A percentile compares a stretch with the other conserved stretches of the same genome.
Evolutionary conservation across 2,113 vertebrate species (phyloP).

Genomic region (Steatornis caripensis): DNA sequence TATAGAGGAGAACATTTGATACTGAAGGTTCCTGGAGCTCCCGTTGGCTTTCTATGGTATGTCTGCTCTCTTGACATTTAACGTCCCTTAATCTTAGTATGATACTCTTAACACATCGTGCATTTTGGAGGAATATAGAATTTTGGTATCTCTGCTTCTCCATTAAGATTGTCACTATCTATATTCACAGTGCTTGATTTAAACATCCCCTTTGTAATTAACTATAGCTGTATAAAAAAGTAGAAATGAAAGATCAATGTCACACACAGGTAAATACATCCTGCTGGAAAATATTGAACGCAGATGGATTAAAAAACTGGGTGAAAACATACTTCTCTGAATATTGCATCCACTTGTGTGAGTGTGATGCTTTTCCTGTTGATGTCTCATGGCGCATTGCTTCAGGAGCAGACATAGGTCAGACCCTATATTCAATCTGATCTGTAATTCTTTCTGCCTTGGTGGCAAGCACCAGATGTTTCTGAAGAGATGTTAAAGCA

Average conservation of each 20-base stretch:
- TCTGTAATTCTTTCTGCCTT: not conserved
- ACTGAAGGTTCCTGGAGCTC: constrained; percentile 52
- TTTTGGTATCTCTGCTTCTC: constrained; percentile 23
- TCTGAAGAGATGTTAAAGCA: not conserved
- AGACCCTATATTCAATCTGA: not conserved
- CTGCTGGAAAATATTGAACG: not conserved
- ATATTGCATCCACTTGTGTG: not conserved
- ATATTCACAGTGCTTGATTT: not conserved
- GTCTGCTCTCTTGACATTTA: constrained; percentile 67
- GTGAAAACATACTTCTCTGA: not conserved
- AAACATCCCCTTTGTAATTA: constrained; percentile 3
- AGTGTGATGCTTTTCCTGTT: not conserved
- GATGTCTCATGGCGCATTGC: not conserved
- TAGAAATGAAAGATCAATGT: not conserved
- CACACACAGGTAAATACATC: not conserved
- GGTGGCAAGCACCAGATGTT: not conserved
- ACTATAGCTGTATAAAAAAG: not conserved
- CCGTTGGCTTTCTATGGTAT: constrained; percentile 59
- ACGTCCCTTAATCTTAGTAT: constrained; percentile 58
- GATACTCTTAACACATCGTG: constrained; percentile 50
- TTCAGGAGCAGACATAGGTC: not conserved
- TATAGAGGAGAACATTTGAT: constrained; percentile 64
- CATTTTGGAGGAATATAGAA: constrained; percentile 45
- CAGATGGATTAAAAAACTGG: not conserved
- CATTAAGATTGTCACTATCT: constrained; percentile 8